Evolutionary conservation across 2,113 vertebrate species (phyloP), one percentile per base, ranked within the genome.

Genomic region (Euleptes europaea): DNA sequence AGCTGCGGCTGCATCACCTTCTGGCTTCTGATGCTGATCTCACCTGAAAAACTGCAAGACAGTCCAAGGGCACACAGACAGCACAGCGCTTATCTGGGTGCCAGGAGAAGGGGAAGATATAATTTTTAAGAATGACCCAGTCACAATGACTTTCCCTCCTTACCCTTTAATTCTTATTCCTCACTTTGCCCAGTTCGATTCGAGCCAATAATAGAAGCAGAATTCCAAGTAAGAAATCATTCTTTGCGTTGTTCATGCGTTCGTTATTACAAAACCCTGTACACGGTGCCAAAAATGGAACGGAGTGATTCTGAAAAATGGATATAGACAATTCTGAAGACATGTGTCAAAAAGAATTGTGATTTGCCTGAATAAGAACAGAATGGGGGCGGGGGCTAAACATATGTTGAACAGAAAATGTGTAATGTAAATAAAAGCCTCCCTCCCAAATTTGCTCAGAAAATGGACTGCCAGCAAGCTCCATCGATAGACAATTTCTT

Each of bases 1-100:
- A 80, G 72, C 33, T 89, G 14, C 10, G 80, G 1, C 6, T 78
- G 78, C 75, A 86, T 2, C 3, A 40, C 75, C 3, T 11, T 84
- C 42, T 60, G 28, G 7, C 2, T 84, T 88, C 17, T 10, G 11
- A 87, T 83, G 23, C 31, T 84, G 33, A 23, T 88, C 42, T 89
- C 89, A 15, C 9, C 19, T 42, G 33, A 67, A 23, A 80, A 19
- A 75, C 5, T 19, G 83, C 2, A 72, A 17, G 49, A 80, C n/a
- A 78, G 15, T 35, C 11, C 78, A 92, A 89, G 88, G 82, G 38
- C 71, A 23, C 7, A 2, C 10, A n/a, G 28, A 42, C 14, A 28
- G 44, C 3, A 60, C 21, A 60, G 31, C 4, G 84, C 23, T 15
- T 88, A 0, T 60, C 51, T 84, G 35, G 79, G n/a, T 81, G 13